Evolutionary conservation across 23 tunicate species (phyloP).

Genomic region (Trididemnum clinides): DNA sequence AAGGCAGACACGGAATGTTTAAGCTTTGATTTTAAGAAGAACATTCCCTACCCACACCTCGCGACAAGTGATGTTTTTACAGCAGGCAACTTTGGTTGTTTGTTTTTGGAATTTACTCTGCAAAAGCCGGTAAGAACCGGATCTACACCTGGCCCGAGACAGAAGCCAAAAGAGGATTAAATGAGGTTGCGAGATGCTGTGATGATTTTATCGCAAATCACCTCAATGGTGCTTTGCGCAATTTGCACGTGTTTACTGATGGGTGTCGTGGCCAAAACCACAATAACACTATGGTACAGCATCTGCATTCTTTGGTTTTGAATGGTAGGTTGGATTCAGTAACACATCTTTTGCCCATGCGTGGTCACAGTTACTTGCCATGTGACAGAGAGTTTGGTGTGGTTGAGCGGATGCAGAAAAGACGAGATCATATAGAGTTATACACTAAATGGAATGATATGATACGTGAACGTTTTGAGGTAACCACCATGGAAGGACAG

Average conservation of each 20-base stretch:
- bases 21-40: background rate
- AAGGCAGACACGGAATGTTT: too few species aligned
- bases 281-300: too few species aligned
- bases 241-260: conserved; percentile 5
- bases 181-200: background rate
- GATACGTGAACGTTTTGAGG: conserved; percentile 23
- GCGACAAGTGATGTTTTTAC: conserved; percentile 16
- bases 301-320: too few species aligned
- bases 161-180: background rate
- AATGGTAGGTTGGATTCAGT: too few species aligned
- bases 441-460: background rate
- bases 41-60: conserved; percentile 21
- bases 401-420: conserved; percentile 23
- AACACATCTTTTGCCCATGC: too few species aligned
- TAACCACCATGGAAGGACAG: conserved; percentile 29
- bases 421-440: too few species aligned
- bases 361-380: too few species aligned
- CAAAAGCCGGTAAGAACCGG: too few species aligned
- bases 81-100: conserved; percentile 19
- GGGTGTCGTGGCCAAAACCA: too few species aligned
- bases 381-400: conserved; percentile 18
- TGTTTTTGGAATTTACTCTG: background rate
- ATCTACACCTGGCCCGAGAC: conserved; percentile 24
- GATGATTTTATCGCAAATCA: background rate
- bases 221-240: background rate